Base-by-base conservation (phyloP, 2,888 invertebrate species). In the Cabera pusaria region DNA sequence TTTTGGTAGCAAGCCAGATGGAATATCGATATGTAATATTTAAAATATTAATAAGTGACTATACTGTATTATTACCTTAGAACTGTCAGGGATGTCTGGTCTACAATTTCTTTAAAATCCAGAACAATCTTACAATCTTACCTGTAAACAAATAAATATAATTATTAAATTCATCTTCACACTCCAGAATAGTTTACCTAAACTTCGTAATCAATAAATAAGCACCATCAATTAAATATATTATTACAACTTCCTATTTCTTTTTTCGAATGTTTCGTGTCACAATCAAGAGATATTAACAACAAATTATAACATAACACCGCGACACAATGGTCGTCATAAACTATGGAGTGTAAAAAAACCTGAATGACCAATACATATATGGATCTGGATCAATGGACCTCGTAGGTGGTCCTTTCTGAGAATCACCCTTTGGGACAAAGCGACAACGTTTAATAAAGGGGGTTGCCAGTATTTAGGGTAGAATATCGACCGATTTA, bases 331-430 rank as follows among this genome's bases (percentile, higher is more conserved):
- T 52, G 50, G 55, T 50, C 44, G 54, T 53, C 56, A 64, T 64
- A 70, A 66, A 64, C 51, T 50, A 53, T 44, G 23, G 32, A 25
- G 43, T 37, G 67, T 66, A 63, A 59, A 59, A 49, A 47, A 55
- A 58, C 62, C 55, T 59, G 59, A 69, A 53, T 74, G 74, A 74
- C 72, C 74, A 72, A 57, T 64, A 64, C n/a, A 14, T 14, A 60
- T 46, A 60, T 57, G 51, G 55, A 78, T 72, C 57, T 78, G 69
- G 73, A 77, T 78, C 80, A 79, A 78, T 77, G 65, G 65, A 26
- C 83, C 27, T 52, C 73, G 79, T 69, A 59, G 85, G 86, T 86
- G 86, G 86, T 80, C 86, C 59, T 32, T 85, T 85, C 85, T 66
- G 31, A 58, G 85, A 86, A 83, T 55, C 72, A 76, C 74, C 83